Evolutionary conservation across 2,797 vertebrate genomes (phyloP), one percentile per base, ranked within the genome.

Genomic region (Chloroceryle inda): DNA sequence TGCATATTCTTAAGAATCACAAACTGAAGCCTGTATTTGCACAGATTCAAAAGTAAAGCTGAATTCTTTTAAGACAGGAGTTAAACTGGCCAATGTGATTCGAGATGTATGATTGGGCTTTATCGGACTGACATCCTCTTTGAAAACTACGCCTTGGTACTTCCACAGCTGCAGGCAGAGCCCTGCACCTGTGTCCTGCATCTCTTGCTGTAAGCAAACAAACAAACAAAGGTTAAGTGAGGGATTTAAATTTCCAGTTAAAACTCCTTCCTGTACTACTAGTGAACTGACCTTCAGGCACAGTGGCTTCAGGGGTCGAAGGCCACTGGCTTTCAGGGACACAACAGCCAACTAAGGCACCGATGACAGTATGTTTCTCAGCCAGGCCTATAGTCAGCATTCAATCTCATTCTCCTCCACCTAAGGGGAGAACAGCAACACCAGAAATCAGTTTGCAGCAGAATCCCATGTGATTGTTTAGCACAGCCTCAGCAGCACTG

Each of bases 361-460:
- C 96, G 98, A 98, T 97, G 98, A 97, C 98, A 98, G 98, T 98
- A 98, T 99, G 99, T 99, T 99, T 99, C 99, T 99, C 99, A 99
- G 99, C 98, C 99, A 98, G 99, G 99, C 99, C 99, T 99, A 98
- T 88, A 98, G 98, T 98, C 98, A 98, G 98, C 98, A 98, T 98
- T 97, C 98, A 98, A 98, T 98, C 97, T 97, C 93, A 97, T 97
- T 98, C 98, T 98, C 98, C 97, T 98, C 98, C 98, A 98, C 98
- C 98, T 98, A 97, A 95, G 98, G 97, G 97, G 96, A 98, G 98
- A 99, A 99, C 98, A 99, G 97, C 97, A 98, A 99, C 99, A 99
- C 98, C 99, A 99, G 98, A 99, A 98, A 99, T 99, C 99, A 99
- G 98, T 98, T 97, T 94, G 94, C 96, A 95, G 95, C 97, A 97